These are phyloP conservation scores for Momotus momota DNA, from an alignment of 2,797 vertebrate species.

Conservation along the genomic window DNA sequence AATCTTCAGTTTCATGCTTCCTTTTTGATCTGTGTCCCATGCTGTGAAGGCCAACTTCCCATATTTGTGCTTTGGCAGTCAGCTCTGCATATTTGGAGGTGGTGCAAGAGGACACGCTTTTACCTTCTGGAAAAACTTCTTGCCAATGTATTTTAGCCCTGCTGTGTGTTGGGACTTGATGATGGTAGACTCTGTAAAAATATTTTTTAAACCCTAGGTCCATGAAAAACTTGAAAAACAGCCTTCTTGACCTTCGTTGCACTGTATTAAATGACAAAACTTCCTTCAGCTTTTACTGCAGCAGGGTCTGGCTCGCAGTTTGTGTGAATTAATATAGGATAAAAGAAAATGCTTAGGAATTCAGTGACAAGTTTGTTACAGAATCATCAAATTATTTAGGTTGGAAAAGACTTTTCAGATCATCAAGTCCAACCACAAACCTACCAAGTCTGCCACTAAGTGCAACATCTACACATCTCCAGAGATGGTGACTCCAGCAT, in stretches of 20 bases:
- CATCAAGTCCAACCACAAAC: fast-evolving
- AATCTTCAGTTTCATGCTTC: slow-evolving; percentile 56
- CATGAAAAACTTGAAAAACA: slow-evolving; percentile 21
- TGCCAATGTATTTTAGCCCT: neutral
- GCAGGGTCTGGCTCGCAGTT: neutral
- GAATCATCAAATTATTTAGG: neutral
- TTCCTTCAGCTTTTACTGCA: neutral
- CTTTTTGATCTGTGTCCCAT: slow-evolving; percentile 25
- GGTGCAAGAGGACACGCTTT: neutral
- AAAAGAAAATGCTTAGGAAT: neutral
- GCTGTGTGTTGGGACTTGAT: neutral
- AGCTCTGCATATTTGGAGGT: neutral
- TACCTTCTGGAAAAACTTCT: slow-evolving; percentile 32
- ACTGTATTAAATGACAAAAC: neutral
- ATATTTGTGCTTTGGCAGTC: slow-evolving; percentile 44
- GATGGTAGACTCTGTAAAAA: neutral
- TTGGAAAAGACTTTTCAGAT: neutral
- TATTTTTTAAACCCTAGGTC: neutral
- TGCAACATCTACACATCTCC: fast-evolving
- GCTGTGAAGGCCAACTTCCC: slow-evolving; percentile 20
- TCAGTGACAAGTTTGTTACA: neutral
- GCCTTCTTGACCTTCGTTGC: neutral
- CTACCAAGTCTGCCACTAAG: neutral
- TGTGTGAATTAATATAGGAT: neutral
- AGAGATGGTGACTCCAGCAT: neutral